Evolutionary conservation across 1,140 invertebrate genomes (phyloP).

Genomic region (Dendroctonus ponderosae): DNA sequence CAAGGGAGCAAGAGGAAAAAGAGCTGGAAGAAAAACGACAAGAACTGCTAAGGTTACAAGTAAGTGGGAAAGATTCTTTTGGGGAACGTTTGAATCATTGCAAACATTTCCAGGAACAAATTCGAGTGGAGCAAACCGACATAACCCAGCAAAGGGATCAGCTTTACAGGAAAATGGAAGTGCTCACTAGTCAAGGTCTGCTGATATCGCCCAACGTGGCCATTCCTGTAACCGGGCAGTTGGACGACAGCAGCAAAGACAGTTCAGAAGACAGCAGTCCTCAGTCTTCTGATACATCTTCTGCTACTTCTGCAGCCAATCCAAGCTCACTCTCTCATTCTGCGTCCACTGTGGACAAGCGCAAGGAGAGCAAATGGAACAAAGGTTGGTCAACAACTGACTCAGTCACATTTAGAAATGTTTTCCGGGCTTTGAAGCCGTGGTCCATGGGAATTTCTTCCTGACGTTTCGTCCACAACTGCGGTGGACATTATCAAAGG

Average conservation of each 20-base stretch:
- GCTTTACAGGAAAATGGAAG: slow-evolving; percentile 78
- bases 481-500: too few species aligned
- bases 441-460: too few species aligned
- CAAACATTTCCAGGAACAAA: slow-evolving; percentile 57
- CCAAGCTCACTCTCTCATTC: slow-evolving; percentile 44
- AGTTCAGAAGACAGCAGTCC: slow-evolving; percentile 50
- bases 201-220: slow-evolving; percentile 57
- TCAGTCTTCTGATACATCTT: slow-evolving; percentile 44
- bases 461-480: too few species aligned
- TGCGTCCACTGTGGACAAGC: slow-evolving; percentile 45
- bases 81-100: too few species aligned
- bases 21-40: slow-evolving; percentile 66
- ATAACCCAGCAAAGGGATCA: slow-evolving; percentile 83
- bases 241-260: slow-evolving; percentile 48
- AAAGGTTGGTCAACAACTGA: slow-evolving; percentile 47
- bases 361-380: slow-evolving; percentile 59
- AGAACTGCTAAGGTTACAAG: slow-evolving; percentile 59
- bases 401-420: too few species aligned
- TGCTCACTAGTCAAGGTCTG: slow-evolving; percentile 71
- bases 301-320: slow-evolving; percentile 46
- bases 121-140: slow-evolving; percentile 75
- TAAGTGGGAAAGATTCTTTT: slow-evolving; percentile 33
- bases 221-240: slow-evolving; percentile 40
- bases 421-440: too few species aligned
- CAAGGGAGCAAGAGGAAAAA: slow-evolving; percentile 61